phyloP scores from a whole-genome alignment of 2,113 vertebrate species.

The Rhabdomys dilectus region DNA sequence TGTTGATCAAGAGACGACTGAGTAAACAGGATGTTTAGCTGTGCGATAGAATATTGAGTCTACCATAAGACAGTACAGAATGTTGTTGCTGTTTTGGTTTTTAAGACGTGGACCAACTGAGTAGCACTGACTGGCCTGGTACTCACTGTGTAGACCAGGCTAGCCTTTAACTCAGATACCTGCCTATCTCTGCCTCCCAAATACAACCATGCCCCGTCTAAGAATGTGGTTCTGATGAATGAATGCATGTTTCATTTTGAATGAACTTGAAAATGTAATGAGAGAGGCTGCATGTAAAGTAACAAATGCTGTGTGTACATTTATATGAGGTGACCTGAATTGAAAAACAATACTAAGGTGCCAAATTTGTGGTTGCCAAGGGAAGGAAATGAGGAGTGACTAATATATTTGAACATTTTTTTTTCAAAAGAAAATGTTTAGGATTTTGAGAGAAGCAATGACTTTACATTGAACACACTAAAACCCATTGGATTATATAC shows the following conservation, averaged over 20 bases:
- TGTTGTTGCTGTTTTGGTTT: not conserved
- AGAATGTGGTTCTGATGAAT: not conserved
- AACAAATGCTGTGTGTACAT: not conserved
- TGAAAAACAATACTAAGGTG: not conserved
- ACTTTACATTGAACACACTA: not conserved
- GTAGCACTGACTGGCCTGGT: not conserved
- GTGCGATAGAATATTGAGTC: not conserved
- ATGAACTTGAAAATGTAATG: not conserved
- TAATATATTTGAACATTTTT: not conserved
- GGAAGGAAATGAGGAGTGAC: not conserved
- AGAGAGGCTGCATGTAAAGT: not conserved
- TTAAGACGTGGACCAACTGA: not conserved
- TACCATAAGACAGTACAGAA: not conserved
- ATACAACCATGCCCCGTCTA: not conserved
- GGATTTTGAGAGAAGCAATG: not conserved
- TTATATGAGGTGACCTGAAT: not conserved
- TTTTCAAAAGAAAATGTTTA: not conserved
- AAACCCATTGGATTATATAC: not conserved
- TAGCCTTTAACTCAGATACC: not conserved
- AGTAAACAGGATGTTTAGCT: not conserved
- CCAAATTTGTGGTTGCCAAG: not conserved
- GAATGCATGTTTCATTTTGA: not conserved
- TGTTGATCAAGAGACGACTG: not conserved
- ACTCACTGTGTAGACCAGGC: not conserved
- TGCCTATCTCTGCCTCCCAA: not conserved